Evolutionary conservation across 2,797 vertebrate genomes (phyloP).

Genomic region (Sebastes oblongus): DNA sequence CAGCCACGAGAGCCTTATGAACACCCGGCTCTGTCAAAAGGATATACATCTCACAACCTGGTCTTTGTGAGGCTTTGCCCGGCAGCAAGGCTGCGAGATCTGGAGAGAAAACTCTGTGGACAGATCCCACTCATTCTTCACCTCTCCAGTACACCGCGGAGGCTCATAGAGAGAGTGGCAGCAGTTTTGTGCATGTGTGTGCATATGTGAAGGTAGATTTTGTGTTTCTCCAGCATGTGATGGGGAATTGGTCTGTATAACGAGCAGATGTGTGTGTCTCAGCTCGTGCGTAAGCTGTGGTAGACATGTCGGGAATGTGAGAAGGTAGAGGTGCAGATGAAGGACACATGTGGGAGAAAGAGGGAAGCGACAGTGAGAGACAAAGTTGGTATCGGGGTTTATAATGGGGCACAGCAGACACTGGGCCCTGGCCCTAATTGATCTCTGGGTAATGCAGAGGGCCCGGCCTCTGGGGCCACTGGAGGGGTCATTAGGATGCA

Average conservation of each 20-base stretch:
- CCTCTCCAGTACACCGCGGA: slow-evolving; percentile 26
- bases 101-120: slow-evolving; percentile 28
- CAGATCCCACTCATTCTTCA: slow-evolving; percentile 48
- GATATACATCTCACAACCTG: slow-evolving; percentile 59
- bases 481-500: slow-evolving; percentile 85
- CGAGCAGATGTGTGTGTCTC: neutral
- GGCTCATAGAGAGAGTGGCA: slow-evolving; percentile 37
- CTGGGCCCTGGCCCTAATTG: slow-evolving; percentile 80
- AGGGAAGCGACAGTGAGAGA: slow-evolving; percentile 44
- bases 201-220: slow-evolving; percentile 27
- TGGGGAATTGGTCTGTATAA: slow-evolving; percentile 16
- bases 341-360: slow-evolving; percentile 57
- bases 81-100: slow-evolving; percentile 41
- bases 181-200: slow-evolving; percentile 15
- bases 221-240: slow-evolving; percentile 1
- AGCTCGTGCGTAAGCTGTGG: slow-evolving; percentile 5
- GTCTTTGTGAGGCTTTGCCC: slow-evolving; percentile 63
- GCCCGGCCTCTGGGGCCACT: slow-evolving; percentile 79
- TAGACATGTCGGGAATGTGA: slow-evolving; percentile 38
- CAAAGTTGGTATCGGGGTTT: slow-evolving; percentile 53
- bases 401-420: slow-evolving; percentile 70
- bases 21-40: slow-evolving; percentile 53
- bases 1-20: slow-evolving; percentile 57
- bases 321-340: slow-evolving; percentile 41
- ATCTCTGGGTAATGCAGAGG: slow-evolving; percentile 83